A percentile compares a stretch with the other conserved stretches of the same genome.
Evolutionary conservation across 2,888 invertebrate genomes (phyloP).

Genomic region (Oscheius onirici): DNA sequence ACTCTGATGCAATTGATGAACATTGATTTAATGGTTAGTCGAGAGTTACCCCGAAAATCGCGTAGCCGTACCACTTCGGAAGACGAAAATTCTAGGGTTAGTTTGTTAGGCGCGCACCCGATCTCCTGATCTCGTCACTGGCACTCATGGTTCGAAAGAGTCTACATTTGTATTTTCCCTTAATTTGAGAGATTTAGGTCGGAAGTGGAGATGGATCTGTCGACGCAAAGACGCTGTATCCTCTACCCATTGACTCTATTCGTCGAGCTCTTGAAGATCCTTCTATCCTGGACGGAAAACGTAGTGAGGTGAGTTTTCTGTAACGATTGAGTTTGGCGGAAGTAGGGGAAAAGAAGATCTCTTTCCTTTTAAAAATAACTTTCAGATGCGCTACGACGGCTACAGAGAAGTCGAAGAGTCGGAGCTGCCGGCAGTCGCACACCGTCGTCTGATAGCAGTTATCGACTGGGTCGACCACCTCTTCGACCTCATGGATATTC

Average conservation of each 20-base stretch:
- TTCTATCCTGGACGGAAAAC: conserved; percentile 65
- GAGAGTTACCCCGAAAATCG: neutral
- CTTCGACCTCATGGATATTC: conserved; percentile 68
- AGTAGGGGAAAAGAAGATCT: no score
- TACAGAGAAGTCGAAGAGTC: conserved; percentile 61
- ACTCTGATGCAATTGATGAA: conserved; percentile 69
- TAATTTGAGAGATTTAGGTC: conserved; percentile 29
- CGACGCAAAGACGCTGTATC: conserved; percentile 59
- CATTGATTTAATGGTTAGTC: conserved; percentile 63
- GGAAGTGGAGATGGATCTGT: conserved; percentile 54
- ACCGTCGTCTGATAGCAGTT: conserved; percentile 64
- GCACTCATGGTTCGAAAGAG: no score
- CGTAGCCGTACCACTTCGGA: no score
- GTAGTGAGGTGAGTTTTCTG: conserved; percentile 66
- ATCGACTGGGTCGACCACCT: conserved; percentile 70
- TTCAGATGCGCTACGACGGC: conserved; percentile 68
- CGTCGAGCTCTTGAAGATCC: conserved; percentile 67
- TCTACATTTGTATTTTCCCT: neutral
- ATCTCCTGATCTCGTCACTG: no score
- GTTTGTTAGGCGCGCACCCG: no score
- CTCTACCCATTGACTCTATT: conserved; percentile 59
- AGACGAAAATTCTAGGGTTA: no score
- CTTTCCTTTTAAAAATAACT: neutral
- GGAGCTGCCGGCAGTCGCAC: conserved; percentile 65
- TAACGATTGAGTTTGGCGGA: no score